These are phyloP conservation scores for Pollenia angustigena DNA, from an alignment of 2,888 invertebrate genomes.

Conservation along the genomic window DNA sequence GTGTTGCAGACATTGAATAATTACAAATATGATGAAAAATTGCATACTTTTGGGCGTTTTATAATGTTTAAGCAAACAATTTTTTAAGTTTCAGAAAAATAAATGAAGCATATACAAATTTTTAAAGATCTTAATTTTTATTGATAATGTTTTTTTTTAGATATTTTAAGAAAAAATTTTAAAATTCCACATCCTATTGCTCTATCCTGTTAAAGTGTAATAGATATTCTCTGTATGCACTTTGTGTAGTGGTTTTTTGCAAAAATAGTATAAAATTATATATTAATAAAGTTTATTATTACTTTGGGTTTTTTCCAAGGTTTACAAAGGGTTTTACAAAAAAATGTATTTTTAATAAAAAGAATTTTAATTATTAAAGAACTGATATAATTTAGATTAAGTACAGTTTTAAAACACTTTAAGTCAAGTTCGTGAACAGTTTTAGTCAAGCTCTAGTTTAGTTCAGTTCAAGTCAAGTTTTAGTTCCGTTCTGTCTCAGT, in stretches of 20 bases:
- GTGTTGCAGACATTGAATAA: neutral
- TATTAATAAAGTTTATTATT: conserved; percentile 59
- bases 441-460: too few species aligned
- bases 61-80: too few species aligned
- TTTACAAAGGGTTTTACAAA: conserved; percentile 14
- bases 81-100: neutral
- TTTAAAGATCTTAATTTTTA: too few species aligned
- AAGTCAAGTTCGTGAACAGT: too few species aligned
- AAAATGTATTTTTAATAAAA: neutral
- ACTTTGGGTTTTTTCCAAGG: conserved; percentile 37
- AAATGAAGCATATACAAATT: neutral
- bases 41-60: too few species aligned
- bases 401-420: too few species aligned
- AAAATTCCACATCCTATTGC: neutral
- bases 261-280: conserved; percentile 48
- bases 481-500: too few species aligned
- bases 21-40: neutral
- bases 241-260: conserved; percentile 12
- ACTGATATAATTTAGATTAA: too few species aligned
- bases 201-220: neutral
- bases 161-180: too few species aligned
- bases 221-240: neutral
- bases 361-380: neutral
- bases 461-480: too few species aligned
- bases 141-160: too few species aligned